Base-by-base conservation (phyloP, 1,140 invertebrate genomes). In the Acromyrmex charruanus region DNA sequence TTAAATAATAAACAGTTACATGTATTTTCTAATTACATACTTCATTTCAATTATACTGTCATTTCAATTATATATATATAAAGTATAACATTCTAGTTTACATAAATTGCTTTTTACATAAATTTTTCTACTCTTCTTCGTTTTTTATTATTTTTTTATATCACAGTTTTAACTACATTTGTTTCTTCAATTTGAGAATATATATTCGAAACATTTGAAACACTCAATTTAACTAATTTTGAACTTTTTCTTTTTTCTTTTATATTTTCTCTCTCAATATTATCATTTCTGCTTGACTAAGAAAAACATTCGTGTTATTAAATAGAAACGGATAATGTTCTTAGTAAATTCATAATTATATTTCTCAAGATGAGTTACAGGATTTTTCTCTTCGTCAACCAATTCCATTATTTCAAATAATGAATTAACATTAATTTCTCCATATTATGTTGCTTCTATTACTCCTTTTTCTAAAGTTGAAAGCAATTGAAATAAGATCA, bases 321-420 rank as follows among this genome's bases (percentile, higher is more conserved):
- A 68, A 68, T 68, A 68, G 44, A 68, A 68, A 68, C 28, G 3
- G 9, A 68, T 68, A 44, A 68, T 44, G 0, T 68, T 68, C 1
- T 68, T 68, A 6, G 35, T 68, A 68, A 68, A 68, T 68, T 44
- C 10, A 0, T 68, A 44, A 44, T 68, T 68, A 39, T 21, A n/a
- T 68, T 68, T 68, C 21, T 44, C n/a, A 1, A 68, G n/a, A 4
- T 44, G 5, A 68, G n/a, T 68, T 25, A 25, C 1, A 68, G 35
- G 3, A 44, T 44, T 25, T 5, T 68, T 68, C 21, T 68, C 65
- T 12, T 68, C 35, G 3, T 68, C n/a, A 21, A 68, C 25, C 3
- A 68, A 44, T 12, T 21, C n/a, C 35, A 44, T 68, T 21, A 68
- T 44, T 39, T 68, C n/a, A 68, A 68, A 68, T 68, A 68, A 68